Evolutionary conservation across 2,797 vertebrate species (phyloP).

Genomic region (Poecilia velifera): DNA sequence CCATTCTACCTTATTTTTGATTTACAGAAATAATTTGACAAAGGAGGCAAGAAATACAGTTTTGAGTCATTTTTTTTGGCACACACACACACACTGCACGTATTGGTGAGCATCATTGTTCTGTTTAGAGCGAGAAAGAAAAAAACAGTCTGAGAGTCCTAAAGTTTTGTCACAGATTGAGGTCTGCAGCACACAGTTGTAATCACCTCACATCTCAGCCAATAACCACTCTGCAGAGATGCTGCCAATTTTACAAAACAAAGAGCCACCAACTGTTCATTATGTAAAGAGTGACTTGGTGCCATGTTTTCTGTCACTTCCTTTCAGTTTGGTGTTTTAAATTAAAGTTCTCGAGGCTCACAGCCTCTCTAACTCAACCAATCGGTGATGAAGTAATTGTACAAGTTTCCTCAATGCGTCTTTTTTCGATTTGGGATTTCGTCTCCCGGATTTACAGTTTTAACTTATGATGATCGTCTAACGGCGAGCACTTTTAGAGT

Average conservation of each 20-base stretch:
- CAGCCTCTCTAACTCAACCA: neutral
- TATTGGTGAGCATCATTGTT: neutral
- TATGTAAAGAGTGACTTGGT: constrained; percentile 34
- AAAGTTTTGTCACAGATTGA: constrained; percentile 10
- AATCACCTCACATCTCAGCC: constrained; percentile 23
- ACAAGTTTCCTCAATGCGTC: neutral
- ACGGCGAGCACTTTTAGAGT: neutral
- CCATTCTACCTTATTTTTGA: neutral
- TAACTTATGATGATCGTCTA: neutral
- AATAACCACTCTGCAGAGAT: constrained; percentile 26
- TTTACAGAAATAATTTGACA: neutral
- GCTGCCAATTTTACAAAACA: constrained; percentile 41
- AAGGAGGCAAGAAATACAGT: neutral
- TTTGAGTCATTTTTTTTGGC: neutral
- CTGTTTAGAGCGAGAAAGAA: constrained; percentile 2
- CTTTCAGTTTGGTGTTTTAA: neutral
- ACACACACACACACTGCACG: neutral
- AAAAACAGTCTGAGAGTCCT: constrained; percentile 12
- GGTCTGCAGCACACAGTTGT: constrained; percentile 18
- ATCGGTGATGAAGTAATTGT: neutral
- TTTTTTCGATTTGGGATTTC: neutral
- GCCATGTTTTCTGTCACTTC: constrained; percentile 12
- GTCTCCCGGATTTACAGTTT: neutral
- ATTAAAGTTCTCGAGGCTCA: neutral
- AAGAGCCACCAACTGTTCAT: constrained; percentile 45